phyloP scores from a whole-genome alignment of 2,797 vertebrate genomes.

The Diplodus sargus region DNA sequence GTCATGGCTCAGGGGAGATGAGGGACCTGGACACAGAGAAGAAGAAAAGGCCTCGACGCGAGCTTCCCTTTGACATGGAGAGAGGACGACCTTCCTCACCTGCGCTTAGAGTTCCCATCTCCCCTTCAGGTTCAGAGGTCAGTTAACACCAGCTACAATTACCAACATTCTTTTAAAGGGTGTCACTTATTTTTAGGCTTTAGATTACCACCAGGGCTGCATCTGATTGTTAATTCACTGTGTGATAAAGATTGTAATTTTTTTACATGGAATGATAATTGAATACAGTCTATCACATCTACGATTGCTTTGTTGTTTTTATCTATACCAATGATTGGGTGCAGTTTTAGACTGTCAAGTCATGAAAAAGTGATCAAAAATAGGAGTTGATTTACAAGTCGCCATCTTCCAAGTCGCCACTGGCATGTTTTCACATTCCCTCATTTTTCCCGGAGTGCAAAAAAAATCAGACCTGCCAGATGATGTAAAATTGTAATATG shows the following conservation, averaged over 20 bases:
- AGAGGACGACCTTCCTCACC: slow-evolving; percentile 91
- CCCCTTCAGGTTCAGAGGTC: slow-evolving; percentile 95
- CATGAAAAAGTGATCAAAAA: not conserved
- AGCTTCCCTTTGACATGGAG: slow-evolving; percentile 93
- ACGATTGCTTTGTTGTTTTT: not conserved
- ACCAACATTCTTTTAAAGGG: not conserved
- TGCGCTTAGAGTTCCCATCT: slow-evolving; percentile 90
- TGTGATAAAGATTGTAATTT: not conserved
- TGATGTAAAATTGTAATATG: no score
- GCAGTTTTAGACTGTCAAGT: not conserved
- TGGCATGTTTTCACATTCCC: not conserved
- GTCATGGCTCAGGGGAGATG: slow-evolving; percentile 88
- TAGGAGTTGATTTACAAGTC: not conserved
- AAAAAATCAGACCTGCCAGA: not conserved
- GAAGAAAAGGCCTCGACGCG: slow-evolving; percentile 91
- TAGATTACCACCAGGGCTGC: not conserved
- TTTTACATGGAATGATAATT: not conserved
- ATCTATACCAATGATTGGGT: not conserved
- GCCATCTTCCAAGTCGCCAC: not conserved
- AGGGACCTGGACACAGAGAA: slow-evolving; percentile 95
- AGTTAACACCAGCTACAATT: slow-evolving; percentile 22
- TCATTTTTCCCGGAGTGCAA: not conserved
- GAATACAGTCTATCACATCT: not conserved
- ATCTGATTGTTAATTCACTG: not conserved
- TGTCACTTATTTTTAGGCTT: not conserved